These are phyloP conservation scores for Diaperis boleti DNA, from an alignment of 2,888 invertebrate genomes.

Conservation along the genomic window DNA sequence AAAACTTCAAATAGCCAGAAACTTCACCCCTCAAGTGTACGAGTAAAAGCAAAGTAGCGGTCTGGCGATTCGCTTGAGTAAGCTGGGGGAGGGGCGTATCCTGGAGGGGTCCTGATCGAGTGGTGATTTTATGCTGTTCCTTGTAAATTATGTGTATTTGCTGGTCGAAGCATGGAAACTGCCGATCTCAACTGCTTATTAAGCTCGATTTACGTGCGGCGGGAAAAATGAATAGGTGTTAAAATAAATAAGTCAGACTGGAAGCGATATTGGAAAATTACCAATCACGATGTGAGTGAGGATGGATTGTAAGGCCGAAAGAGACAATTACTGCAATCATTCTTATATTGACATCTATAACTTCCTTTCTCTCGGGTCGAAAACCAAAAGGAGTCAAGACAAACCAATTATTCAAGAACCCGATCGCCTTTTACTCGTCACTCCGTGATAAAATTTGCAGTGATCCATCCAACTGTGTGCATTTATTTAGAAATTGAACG, in stretches of 20 bases:
- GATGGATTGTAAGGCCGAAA: too few relatives aligned
- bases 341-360: too few relatives aligned
- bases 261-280: constrained; percentile 4
- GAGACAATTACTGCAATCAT: too few relatives aligned
- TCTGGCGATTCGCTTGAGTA: constrained; percentile 65
- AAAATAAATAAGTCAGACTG: constrained; percentile 19
- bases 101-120: constrained; percentile 58
- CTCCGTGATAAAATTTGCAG: constrained; percentile 6
- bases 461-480: constrained; percentile 22
- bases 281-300: not conserved
- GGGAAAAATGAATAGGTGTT: constrained; percentile 19
- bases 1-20: constrained; percentile 58
- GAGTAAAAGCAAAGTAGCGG: constrained; percentile 62
- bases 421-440: not conserved
- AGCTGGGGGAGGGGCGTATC: constrained; percentile 57
- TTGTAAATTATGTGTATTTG: constrained; percentile 27
- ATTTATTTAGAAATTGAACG: constrained; percentile 41
- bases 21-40: constrained; percentile 55
- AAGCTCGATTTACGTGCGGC: constrained; percentile 19
- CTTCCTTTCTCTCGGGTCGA: too few relatives aligned
- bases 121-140: constrained; percentile 57
- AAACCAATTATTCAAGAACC: not conserved
- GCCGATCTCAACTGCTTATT: constrained; percentile 22
- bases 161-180: constrained; percentile 21
- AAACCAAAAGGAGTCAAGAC: too few relatives aligned